Evolutionary conservation across 37 sponge, comb jelly and placozoan genomes (phyloP), one percentile per base, ranked within the genome.

Genomic region (Halichondria panicea): DNA sequence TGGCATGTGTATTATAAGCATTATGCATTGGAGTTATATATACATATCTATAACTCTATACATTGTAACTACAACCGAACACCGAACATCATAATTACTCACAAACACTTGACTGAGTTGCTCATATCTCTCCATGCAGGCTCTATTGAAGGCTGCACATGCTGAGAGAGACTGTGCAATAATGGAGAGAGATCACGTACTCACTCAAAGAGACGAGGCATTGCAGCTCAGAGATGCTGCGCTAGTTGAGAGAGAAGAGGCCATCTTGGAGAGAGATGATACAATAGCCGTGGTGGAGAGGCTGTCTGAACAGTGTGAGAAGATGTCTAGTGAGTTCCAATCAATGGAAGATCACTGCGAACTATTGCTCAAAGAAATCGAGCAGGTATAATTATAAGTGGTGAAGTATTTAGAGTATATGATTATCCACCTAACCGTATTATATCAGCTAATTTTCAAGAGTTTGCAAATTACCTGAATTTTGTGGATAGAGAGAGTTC

Each of bases 241-340:
- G n/a, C n/a, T n/a, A n/a, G n/a, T n/a, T n/a, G n/a, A n/a, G n/a
- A n/a, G n/a, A n/a, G n/a, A n/a, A n/a, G n/a, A n/a, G n/a, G n/a
- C n/a, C n/a, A n/a, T n/a, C n/a, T n/a, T n/a, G 1, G 89, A 89
- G 70, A 72, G 89, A 36, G 89, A 89, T 63, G 24, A 43, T 68
- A 84, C 89, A 35, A 55, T 83, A 37, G 43, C 55, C n/a, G 74
- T 83, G 70, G 58, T 83, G 68, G 72, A 52, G 33, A 63, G 72
- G 13, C 77, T 84, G 85, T 78, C 85, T 15, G 78, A 84, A 30
- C 85, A 84, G 53, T 71, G 77, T 36, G 63, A 84, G 56, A 32
- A 31, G 22, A 66, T 77, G 19, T 78, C 78, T n/a, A 42, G 0
- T 4, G 85, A 84, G 66, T 77, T 77, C 64, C 62, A 84, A 58